Percentiles rank a stretch among this genome's conserved stretches.
Evolutionary conservation across 2,888 invertebrate species (phyloP).

Genomic region (Aethes cnicana): DNA sequence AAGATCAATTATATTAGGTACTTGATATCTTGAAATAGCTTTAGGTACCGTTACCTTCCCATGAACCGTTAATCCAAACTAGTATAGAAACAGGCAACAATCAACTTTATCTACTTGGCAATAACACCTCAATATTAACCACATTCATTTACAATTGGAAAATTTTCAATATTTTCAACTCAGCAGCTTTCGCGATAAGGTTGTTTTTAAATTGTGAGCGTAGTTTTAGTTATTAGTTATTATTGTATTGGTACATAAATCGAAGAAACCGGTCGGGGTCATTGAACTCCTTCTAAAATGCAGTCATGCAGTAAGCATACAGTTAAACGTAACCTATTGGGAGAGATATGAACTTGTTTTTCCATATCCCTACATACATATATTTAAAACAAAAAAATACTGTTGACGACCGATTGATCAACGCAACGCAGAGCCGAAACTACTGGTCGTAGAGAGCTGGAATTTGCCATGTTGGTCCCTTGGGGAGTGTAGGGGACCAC

Average conservation of each 20-base stretch:
- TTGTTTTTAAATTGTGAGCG: background rate
- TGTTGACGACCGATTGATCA: too few species aligned
- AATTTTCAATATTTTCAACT: background rate
- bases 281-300: slow-evolving; percentile 4
- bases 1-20: background rate
- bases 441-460: too few species aligned
- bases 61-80: background rate
- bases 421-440: too few species aligned
- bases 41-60: background rate
- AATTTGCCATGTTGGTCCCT: too few species aligned
- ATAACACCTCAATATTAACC: too few species aligned
- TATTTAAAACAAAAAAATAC: too few species aligned
- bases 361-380: too few species aligned
- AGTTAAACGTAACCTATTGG: slow-evolving; percentile 7
- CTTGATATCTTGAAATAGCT: background rate
- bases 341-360: too few species aligned
- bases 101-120: too few species aligned
- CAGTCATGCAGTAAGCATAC: slow-evolving; percentile 22
- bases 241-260: slow-evolving; percentile 12
- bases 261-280: slow-evolving; percentile 17
- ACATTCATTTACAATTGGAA: too few species aligned
- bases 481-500: too few species aligned
- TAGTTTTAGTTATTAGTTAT: slow-evolving; percentile 4
- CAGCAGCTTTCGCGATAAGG: background rate
- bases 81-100: too few species aligned